Evolutionary conservation across 2,113 vertebrate genomes (phyloP).

Genomic region (Pogonocichla stellata): DNA sequence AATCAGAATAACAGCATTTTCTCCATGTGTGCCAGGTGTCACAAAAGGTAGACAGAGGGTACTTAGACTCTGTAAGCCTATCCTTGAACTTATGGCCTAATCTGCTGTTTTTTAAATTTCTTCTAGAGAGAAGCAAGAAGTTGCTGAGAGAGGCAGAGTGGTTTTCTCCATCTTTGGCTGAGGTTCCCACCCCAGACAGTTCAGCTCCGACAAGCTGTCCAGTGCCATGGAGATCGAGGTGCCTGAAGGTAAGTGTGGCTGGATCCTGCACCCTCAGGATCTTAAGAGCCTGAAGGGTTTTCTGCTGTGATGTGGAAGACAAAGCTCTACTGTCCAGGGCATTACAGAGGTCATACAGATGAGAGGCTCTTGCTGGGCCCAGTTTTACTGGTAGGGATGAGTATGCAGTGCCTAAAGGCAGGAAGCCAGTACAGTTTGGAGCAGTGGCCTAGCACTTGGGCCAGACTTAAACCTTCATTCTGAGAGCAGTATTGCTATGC

Average conservation of each 20-base stretch:
- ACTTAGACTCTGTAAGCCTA: neutral
- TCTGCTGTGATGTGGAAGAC: neutral
- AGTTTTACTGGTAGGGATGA: neutral
- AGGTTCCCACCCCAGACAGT: conserved; percentile 66
- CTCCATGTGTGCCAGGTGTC: neutral
- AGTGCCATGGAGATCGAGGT: conserved; percentile 50
- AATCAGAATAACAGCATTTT: neutral
- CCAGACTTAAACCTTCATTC: neutral
- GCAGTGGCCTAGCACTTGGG: neutral
- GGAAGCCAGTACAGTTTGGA: neutral
- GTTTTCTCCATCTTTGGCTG: conserved; percentile 19
- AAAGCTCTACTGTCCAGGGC: neutral
- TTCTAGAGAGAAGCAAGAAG: neutral
- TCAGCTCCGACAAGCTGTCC: conserved; percentile 75
- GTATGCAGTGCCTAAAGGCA: neutral
- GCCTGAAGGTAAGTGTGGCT: neutral
- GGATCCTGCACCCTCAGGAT: neutral
- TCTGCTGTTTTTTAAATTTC: neutral
- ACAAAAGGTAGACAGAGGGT: neutral
- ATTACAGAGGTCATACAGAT: neutral
- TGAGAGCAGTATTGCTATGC: neutral
- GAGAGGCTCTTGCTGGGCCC: neutral
- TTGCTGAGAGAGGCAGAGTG: neutral
- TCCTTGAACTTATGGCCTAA: neutral
- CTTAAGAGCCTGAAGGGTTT: neutral